Evolutionary conservation across 2,888 invertebrate species (phyloP).

Genomic region (Athetis lepigone): DNA sequence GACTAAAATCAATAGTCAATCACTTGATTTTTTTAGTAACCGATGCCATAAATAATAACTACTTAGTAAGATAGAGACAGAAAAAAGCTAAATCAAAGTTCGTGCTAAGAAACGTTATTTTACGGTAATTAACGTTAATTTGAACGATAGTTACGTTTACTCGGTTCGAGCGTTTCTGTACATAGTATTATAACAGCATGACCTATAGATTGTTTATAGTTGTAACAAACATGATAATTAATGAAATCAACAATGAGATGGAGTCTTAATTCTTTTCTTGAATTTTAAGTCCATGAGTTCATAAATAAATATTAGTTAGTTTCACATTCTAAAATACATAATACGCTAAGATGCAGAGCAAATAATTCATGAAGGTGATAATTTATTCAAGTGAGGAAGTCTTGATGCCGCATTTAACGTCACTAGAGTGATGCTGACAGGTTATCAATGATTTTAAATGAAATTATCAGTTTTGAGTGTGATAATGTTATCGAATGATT

Average conservation of each 20-base stretch:
- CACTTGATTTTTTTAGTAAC: too few species aligned
- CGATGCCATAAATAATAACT: too few species aligned
- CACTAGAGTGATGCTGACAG: neutral
- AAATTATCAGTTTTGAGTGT: constrained; percentile 4
- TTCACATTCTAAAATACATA: constrained; percentile 20
- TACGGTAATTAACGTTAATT: too few species aligned
- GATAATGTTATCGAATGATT: constrained; percentile 22
- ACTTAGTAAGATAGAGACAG: too few species aligned
- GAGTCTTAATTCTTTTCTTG: neutral
- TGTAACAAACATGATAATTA: neutral
- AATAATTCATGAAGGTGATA: constrained; percentile 21
- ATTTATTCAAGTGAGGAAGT: constrained; percentile 21
- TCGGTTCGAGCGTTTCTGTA: too few species aligned
- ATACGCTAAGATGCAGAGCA: neutral
- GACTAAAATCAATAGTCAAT: neutral
- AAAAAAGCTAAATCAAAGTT: too few species aligned
- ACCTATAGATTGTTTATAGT: neutral
- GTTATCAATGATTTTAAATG: neutral
- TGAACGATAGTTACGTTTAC: too few species aligned
- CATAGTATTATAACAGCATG: too few species aligned
- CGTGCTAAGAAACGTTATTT: too few species aligned
- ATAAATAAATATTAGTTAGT: constrained; percentile 1
- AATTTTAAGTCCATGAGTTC: neutral
- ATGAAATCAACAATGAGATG: neutral
- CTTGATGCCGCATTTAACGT: neutral